phyloP scores from a whole-genome alignment of 2,888 invertebrate genomes.

The Mesorhabditis spiculigera region DNA sequence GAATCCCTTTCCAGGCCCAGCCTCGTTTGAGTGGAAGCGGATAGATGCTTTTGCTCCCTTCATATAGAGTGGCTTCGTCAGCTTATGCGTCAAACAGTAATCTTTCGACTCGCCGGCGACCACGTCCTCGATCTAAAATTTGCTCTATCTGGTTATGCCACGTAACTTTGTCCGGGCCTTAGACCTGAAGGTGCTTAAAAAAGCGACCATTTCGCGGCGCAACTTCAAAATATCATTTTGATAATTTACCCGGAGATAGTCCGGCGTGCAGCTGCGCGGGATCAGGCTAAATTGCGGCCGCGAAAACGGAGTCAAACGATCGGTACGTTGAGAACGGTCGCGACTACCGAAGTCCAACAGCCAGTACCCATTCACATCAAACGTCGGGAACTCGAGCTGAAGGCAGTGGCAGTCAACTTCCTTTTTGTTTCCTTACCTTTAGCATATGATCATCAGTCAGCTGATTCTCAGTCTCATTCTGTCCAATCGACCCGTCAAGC shows the following conservation, averaged over 20 bases:
- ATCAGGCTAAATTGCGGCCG: background rate
- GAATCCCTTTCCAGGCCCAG: constrained; percentile 59
- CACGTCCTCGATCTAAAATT: background rate
- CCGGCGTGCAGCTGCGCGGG: background rate
- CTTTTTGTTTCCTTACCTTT: background rate
- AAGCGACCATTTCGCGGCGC: background rate
- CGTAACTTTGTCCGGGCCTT: too few species aligned
- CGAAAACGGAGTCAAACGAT: background rate
- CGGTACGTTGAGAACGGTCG: background rate
- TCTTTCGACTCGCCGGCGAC: background rate
- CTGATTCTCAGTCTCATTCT: constrained; percentile 16
- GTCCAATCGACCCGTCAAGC: constrained; percentile 37
- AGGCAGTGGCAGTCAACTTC: background rate
- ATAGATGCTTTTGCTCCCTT: constrained; percentile 22
- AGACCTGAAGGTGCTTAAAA: too few species aligned
- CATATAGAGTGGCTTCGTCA: constrained; percentile 8
- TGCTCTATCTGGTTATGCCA: too few species aligned
- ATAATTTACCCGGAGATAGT: background rate
- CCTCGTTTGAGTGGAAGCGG: constrained; percentile 56
- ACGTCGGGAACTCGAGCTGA: constrained; percentile 2
- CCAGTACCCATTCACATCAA: background rate
- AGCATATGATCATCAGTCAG: background rate
- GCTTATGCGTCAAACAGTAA: constrained; percentile 11
- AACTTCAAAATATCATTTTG: background rate
- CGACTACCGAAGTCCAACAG: background rate